A percentile compares a stretch with the other conserved stretches of the same genome.
phyloP scores from a whole-genome alignment of 2,797 vertebrate species.

The Paedocypris micromegethes region DNA sequence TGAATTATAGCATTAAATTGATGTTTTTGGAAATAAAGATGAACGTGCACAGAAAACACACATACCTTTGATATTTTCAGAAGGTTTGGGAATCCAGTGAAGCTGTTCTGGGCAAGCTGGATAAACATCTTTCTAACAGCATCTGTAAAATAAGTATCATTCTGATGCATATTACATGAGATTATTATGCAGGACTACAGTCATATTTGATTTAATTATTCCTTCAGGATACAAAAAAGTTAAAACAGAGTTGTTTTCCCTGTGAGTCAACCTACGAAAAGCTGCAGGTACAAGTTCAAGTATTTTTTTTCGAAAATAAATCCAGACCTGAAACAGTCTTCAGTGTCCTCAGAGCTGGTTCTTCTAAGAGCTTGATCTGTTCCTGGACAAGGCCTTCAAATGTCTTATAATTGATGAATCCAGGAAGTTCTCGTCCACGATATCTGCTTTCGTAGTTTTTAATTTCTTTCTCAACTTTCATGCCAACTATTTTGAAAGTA shows the following conservation, averaged over 20 bases:
- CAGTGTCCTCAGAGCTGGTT: conserved; percentile 70
- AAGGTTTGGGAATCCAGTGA: conserved; percentile 74
- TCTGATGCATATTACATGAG: not conserved
- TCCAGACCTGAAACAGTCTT: conserved; percentile 60
- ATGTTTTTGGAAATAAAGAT: not conserved
- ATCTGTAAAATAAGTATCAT: conserved; percentile 56
- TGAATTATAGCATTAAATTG: not conserved
- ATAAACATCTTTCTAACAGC: conserved; percentile 63
- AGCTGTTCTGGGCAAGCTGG: conserved; percentile 60
- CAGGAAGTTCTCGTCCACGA: conserved; percentile 77
- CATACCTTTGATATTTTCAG: conserved; percentile 71
- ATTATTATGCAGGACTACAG: too few species aligned
- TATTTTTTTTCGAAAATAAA: not conserved
- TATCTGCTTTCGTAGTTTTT: conserved; percentile 65
- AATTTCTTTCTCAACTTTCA: conserved; percentile 43
- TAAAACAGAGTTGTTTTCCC: too few species aligned
- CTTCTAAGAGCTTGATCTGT: conserved; percentile 70
- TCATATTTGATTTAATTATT: too few species aligned
- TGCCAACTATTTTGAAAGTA: conserved; percentile 56
- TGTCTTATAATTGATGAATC: conserved; percentile 78
- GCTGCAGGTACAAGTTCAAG: too few species aligned
- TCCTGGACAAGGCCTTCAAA: conserved; percentile 76
- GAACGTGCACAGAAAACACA: not conserved
- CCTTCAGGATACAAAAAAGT: too few species aligned
- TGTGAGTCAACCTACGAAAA: too few species aligned